Percentiles rank a stretch among this genome's conserved stretches.
These are phyloP conservation scores for Sorex araneus DNA, from an alignment of 2,113 vertebrate species.

Conservation along the genomic window DNA sequence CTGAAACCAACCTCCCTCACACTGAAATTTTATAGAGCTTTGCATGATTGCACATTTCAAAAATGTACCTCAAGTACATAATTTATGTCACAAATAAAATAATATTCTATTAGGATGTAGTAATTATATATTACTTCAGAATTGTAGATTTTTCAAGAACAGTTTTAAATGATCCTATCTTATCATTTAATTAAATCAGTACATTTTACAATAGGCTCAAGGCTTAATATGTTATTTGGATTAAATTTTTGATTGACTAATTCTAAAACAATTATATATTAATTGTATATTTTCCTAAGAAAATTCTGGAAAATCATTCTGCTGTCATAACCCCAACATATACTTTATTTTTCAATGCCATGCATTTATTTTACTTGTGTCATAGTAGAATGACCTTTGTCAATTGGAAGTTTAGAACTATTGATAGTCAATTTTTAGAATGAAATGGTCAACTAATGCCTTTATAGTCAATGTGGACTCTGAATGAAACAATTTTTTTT, in stretches of 20 bases:
- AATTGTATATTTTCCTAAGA: background rate
- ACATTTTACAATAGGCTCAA: constrained; percentile 15
- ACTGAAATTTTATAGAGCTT: background rate
- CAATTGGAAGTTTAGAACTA: constrained; percentile 81
- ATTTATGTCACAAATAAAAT: constrained; percentile 47
- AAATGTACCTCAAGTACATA: background rate
- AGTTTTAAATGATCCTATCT: constrained; percentile 7
- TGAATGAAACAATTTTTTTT: constrained; percentile 55
- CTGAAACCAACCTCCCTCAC: background rate
- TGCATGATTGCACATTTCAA: background rate
- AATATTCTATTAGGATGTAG: background rate
- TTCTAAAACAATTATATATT: background rate
- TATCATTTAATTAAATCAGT: constrained; percentile 67
- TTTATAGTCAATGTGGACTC: constrained; percentile 85
- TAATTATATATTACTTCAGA: constrained; percentile 46
- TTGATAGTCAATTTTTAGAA: constrained; percentile 85
- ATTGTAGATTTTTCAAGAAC: constrained; percentile 4
- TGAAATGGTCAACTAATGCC: constrained; percentile 86
- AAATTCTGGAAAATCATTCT: constrained; percentile 43
- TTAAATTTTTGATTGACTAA: constrained; percentile 49
- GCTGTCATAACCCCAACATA: constrained; percentile 28
- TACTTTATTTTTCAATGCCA: constrained; percentile 71
- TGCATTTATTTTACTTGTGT: constrained; percentile 50
- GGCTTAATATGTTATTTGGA: constrained; percentile 47
- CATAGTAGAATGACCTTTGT: constrained; percentile 57